Evolutionary conservation across 2,888 invertebrate genomes (phyloP).

Genomic region (Lacanobia oleracea): DNA sequence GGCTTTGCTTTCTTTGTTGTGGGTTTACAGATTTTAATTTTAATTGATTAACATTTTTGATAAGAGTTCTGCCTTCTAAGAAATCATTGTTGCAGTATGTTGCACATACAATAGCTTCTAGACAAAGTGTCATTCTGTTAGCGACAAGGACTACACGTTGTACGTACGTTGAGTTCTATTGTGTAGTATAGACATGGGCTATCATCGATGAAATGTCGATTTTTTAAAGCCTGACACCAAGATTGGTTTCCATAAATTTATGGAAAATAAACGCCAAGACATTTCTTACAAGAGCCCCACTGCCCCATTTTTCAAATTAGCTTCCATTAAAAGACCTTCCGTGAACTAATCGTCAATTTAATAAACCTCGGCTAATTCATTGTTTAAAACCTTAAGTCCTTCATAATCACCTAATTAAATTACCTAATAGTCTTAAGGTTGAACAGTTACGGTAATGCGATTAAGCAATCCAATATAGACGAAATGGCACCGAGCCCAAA

Average conservation of each 20-base stretch:
- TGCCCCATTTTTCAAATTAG: constrained; percentile 40
- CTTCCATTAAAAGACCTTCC: constrained; percentile 22
- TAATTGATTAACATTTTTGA: not conserved
- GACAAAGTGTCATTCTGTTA: not conserved
- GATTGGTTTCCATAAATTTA: too few relatives aligned
- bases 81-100: not conserved
- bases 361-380: constrained; percentile 63
- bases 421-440: constrained; percentile 75
- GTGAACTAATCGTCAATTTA: constrained; percentile 46
- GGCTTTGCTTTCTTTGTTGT: constrained; percentile 29
- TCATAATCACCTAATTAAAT: constrained; percentile 75
- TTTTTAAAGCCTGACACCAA: too few relatives aligned
- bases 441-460: constrained; percentile 76
- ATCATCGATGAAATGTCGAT: too few relatives aligned
- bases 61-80: not conserved
- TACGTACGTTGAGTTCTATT: too few relatives aligned
- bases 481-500: constrained; percentile 77
- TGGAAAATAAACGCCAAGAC: not conserved
- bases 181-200: too few relatives aligned
- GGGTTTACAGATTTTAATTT: constrained; percentile 34
- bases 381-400: constrained; percentile 71
- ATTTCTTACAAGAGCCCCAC: constrained; percentile 21
- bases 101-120: not conserved
- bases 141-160: not conserved
- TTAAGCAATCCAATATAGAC: constrained; percentile 78